Base-by-base conservation (phyloP, 2,888 invertebrate species). In the Aporophyla lueneburgensis region DNA sequence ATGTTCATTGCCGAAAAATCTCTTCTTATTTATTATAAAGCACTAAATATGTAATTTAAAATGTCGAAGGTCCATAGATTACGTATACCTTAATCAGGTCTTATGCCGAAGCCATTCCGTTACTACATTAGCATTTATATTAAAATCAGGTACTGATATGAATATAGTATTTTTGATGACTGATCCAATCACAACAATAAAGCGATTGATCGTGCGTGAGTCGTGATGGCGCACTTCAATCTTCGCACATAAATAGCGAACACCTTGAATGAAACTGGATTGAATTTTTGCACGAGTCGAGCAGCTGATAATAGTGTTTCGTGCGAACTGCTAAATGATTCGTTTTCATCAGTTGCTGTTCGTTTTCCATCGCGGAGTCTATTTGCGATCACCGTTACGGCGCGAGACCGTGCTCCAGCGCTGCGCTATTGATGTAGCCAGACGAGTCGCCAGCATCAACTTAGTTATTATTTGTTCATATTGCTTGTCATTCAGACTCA, bases 381-480 rank as follows among this genome's bases (percentile, higher is more conserved):
- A 71, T 79, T 83, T 62, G n/a, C 49, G 65, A 71, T 56, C 71
- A 78, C 78, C 70, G 61, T 71, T 71, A 58, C 65, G 54, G 24
- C 59, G 27, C 65, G 65, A 43, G 40, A 33, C 54, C 56, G 74
- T 63, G 68, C 63, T 21, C 9, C 71, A n/a, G 33, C 51, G 62
- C 24, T 3, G 16, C 9, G 33, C 56, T n/a, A 68, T 49, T 46
- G 49, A 46, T 54, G 27, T 19, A n/a, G 54, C n/a, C n/a, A 53
- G 58, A 53, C 69, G 61, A 51, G 33, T 51, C 21, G 33, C 67
- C 33, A 46, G 19, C 49, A 19, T 21, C 46, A 40, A 49, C n/a
- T 14, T 21, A 74, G 27, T 59, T 54, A 51, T 58, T 65, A 40
- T 77, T 67, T 59, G 10, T 59, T 53, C 19, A 76, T 5, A 46